Conservation (phyloP, 1,140 invertebrate species). For the Heliothis virescens region DNA sequence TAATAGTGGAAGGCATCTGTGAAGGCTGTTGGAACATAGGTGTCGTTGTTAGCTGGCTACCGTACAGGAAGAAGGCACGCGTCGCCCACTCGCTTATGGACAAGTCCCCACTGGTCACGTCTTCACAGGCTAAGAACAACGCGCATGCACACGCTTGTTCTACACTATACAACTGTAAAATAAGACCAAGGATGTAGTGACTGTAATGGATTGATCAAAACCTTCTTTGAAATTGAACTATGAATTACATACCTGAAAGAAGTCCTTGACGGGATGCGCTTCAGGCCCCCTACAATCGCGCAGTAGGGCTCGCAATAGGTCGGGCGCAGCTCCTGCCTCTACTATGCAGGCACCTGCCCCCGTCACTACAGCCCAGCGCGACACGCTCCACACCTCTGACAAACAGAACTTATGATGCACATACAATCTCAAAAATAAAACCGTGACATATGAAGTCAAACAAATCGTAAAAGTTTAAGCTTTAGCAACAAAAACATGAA, state of each 20-base stretch:
- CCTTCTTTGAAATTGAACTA: too few species aligned
- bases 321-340: conserved; percentile 93
- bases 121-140: conserved; percentile 94
- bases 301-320: conserved; percentile 93
- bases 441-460: too few species aligned
- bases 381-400: conserved; percentile 74
- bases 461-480: not conserved
- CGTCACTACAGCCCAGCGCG: conserved; percentile 93
- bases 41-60: conserved; percentile 89
- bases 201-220: too few species aligned
- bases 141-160: conserved; percentile 96
- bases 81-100: conserved; percentile 94
- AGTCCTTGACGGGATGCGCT: conserved; percentile 93
- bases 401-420: conserved; percentile 3
- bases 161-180: conserved; percentile 89
- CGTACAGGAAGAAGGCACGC: conserved; percentile 96
- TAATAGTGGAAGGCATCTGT: conserved; percentile 68
- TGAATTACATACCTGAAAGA: conserved; percentile 92
- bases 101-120: conserved; percentile 89
- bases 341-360: conserved; percentile 95
- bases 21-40: conserved; percentile 68
- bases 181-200: not conserved
- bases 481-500: not conserved
- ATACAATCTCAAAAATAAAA: not conserved
- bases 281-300: conserved; percentile 94